These are phyloP conservation scores for Phymatocera aterrima DNA, from an alignment of 2,888 invertebrate species.

Conservation along the genomic window DNA sequence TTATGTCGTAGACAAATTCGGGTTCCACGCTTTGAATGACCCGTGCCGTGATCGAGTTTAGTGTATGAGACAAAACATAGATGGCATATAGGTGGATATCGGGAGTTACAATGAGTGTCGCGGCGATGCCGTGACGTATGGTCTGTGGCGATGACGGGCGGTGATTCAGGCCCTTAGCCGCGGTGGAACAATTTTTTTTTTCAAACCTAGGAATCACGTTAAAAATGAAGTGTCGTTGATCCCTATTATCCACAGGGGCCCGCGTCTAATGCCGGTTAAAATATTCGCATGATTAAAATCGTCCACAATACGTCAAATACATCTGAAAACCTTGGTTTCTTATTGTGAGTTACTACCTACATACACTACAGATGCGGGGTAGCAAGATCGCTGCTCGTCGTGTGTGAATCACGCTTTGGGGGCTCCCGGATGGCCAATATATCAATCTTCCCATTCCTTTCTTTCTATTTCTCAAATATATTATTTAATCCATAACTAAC, in stretches of 20 bases:
- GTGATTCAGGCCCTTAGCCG: conserved; percentile 63
- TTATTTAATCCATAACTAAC: not conserved
- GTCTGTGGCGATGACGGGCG: conserved; percentile 63
- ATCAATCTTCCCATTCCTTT: conserved; percentile 13
- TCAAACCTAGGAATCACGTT: conserved; percentile 15
- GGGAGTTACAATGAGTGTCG: not conserved
- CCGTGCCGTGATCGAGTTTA: not conserved
- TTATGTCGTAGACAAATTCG: too few species aligned
- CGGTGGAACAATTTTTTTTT: conserved; percentile 28
- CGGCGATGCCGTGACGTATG: conserved; percentile 49
- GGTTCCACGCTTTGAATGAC: too few species aligned
- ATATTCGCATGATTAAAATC: not conserved
- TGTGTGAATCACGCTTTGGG: conserved; percentile 68
- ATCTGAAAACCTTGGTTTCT: conserved; percentile 25
- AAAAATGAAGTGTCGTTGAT: conserved; percentile 57
- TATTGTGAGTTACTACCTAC: conserved; percentile 37
- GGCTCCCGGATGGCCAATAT: conserved; percentile 60
- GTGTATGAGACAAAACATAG: not conserved
- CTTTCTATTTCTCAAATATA: not conserved
- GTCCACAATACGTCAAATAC: conserved; percentile 21
- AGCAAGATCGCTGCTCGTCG: conserved; percentile 52
- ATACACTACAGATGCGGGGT: conserved; percentile 39
- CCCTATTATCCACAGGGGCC: conserved; percentile 47
- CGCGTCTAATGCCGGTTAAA: conserved; percentile 33
- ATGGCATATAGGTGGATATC: not conserved